Evolutionary conservation across 2,797 vertebrate species (phyloP).

Genomic region (Danio choprae): DNA sequence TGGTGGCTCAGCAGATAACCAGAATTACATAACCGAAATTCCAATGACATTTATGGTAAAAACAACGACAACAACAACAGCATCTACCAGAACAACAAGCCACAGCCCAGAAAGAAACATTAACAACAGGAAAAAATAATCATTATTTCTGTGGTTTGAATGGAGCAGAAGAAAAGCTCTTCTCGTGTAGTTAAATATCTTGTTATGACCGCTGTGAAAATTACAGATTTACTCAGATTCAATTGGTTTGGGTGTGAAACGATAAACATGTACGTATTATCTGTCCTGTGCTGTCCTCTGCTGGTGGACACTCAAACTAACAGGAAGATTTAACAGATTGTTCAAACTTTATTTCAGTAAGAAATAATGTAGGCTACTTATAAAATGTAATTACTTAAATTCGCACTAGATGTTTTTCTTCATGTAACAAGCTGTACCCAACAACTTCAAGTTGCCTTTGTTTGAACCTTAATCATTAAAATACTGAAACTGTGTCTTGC

Average conservation of each 20-base stretch:
- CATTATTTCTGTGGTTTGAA: background rate
- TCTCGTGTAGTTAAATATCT: background rate
- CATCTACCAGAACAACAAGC: conserved; percentile 1
- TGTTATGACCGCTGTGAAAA: background rate
- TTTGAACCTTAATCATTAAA: too few species aligned
- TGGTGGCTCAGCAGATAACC: conserved; percentile 14
- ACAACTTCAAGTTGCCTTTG: too few species aligned
- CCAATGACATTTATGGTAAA: conserved; percentile 1
- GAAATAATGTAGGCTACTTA: too few species aligned
- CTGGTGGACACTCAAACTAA: background rate
- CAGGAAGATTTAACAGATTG: background rate
- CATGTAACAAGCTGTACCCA: too few species aligned
- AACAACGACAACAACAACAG: conserved; percentile 34
- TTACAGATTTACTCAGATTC: background rate
- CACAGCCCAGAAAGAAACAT: background rate
- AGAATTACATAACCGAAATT: background rate
- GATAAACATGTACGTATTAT: background rate
- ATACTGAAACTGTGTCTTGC: too few species aligned
- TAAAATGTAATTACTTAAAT: too few species aligned
- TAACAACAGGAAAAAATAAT: background rate
- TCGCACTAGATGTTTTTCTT: too few species aligned
- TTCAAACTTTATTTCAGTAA: too few species aligned
- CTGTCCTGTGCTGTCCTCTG: conserved; percentile 26
- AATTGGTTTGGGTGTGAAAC: background rate
- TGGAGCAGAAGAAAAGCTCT: background rate